These are phyloP conservation scores for Xenopus tropicalis DNA, from an alignment of 2,113 vertebrate genomes.

Conservation along the genomic window DNA sequence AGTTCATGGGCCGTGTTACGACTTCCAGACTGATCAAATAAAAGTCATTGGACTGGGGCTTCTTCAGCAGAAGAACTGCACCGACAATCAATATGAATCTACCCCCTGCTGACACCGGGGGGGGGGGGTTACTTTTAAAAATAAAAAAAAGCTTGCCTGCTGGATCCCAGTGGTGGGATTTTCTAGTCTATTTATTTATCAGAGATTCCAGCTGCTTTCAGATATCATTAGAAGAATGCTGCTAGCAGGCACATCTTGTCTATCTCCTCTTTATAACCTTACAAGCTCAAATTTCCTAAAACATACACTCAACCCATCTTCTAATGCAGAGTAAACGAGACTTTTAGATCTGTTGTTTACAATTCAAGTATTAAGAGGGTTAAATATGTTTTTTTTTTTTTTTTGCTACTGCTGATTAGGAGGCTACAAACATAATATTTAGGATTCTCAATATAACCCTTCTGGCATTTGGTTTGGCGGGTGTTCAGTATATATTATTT, in stretches of 20 bases:
- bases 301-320: not conserved
- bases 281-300: constrained; percentile 1
- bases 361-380: no score
- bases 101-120: not conserved
- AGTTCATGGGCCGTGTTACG: not conserved
- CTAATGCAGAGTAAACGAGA: no score
- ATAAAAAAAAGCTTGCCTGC: not conserved
- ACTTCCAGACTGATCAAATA: not conserved
- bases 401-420: no score
- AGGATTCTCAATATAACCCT: no score
- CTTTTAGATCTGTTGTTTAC: no score
- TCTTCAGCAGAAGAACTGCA: not conserved
- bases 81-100: not conserved
- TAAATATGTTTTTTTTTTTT: no score
- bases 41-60: not conserved
- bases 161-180: not conserved
- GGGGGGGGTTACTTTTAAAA: no score
- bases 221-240: not conserved
- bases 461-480: no score
- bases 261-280: not conserved
- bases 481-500: no score
- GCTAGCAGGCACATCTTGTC: not conserved
- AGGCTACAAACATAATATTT: no score
- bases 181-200: not conserved
- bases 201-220: not conserved